Conservation (phyloP, 1,140 invertebrate genomes). For the Amphibalanus amphitrite region DNA sequence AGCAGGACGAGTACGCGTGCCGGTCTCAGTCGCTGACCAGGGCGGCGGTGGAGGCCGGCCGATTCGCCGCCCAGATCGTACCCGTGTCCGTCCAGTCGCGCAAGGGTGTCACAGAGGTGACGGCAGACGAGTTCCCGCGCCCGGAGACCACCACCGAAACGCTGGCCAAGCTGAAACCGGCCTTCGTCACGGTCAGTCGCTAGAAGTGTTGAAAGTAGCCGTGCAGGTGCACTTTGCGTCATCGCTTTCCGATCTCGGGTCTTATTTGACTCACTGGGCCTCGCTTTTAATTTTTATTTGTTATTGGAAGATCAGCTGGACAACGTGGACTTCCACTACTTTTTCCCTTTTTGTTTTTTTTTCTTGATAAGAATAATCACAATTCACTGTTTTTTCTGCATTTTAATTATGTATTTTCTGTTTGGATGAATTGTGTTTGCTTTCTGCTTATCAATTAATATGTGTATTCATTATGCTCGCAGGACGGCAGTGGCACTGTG, state of each 20-base stretch:
- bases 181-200: slow-evolving; percentile 37
- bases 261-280: too few species aligned
- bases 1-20: slow-evolving; percentile 56
- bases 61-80: slow-evolving; percentile 54
- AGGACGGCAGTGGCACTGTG: slow-evolving; percentile 40
- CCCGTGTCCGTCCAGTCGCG: slow-evolving; percentile 36
- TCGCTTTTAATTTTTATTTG: too few species aligned
- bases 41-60: slow-evolving; percentile 39
- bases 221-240: too few species aligned
- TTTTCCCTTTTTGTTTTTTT: too few species aligned
- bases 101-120: slow-evolving; percentile 30
- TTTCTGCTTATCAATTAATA: background rate
- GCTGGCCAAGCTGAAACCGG: slow-evolving; percentile 41
- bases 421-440: too few species aligned
- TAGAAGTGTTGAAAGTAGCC: too few species aligned
- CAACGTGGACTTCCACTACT: too few species aligned
- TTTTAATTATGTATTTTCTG: too few species aligned
- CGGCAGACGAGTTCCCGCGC: slow-evolving; percentile 49
- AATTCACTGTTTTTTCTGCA: too few species aligned
- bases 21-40: slow-evolving; percentile 52
- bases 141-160: slow-evolving; percentile 36
- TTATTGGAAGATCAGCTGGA: too few species aligned
- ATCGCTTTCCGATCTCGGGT: too few species aligned
- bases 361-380: too few species aligned
- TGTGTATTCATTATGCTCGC: background rate